These are phyloP conservation scores for Eudasyphora cyanicolor DNA, from an alignment of 2,888 invertebrate genomes.

Conservation along the genomic window DNA sequence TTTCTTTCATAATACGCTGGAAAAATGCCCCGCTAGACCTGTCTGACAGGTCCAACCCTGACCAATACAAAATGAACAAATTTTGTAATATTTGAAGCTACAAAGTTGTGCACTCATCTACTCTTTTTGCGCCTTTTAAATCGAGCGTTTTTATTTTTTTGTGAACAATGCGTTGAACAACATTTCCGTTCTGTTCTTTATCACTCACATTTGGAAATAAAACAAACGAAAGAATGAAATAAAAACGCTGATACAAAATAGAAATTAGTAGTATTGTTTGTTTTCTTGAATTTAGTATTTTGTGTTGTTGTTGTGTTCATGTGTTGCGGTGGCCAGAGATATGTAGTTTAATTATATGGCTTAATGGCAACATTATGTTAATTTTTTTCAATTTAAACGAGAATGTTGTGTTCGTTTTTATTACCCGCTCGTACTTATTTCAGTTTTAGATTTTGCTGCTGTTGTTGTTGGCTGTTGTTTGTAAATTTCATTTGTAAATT, in stretches of 20 bases:
- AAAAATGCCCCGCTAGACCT: too few relatives aligned
- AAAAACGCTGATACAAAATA: slow-evolving; percentile 17
- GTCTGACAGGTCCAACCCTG: too few relatives aligned
- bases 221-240: neutral
- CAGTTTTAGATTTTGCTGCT: neutral
- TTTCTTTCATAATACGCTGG: too few relatives aligned
- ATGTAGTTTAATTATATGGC: slow-evolving; percentile 39
- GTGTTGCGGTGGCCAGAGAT: neutral
- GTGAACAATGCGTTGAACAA: slow-evolving; percentile 37
- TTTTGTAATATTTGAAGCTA: neutral
- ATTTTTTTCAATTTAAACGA: slow-evolving; percentile 42
- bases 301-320: neutral
- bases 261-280: slow-evolving; percentile 15
- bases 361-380: slow-evolving; percentile 49
- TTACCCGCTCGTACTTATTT: neutral
- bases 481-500: slow-evolving; percentile 28
- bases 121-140: neutral
- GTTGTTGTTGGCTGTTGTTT: neutral
- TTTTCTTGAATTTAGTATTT: neutral
- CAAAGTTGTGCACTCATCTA: neutral
- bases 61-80: neutral
- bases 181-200: slow-evolving; percentile 38
- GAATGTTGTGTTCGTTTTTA: slow-evolving; percentile 23
- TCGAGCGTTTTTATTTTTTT: slow-evolving; percentile 15
- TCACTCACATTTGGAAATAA: slow-evolving; percentile 17